Evolutionary conservation across 2,888 invertebrate genomes (phyloP), one percentile per base, ranked within the genome.

Genomic region (Sphecodes monilicornis): DNA sequence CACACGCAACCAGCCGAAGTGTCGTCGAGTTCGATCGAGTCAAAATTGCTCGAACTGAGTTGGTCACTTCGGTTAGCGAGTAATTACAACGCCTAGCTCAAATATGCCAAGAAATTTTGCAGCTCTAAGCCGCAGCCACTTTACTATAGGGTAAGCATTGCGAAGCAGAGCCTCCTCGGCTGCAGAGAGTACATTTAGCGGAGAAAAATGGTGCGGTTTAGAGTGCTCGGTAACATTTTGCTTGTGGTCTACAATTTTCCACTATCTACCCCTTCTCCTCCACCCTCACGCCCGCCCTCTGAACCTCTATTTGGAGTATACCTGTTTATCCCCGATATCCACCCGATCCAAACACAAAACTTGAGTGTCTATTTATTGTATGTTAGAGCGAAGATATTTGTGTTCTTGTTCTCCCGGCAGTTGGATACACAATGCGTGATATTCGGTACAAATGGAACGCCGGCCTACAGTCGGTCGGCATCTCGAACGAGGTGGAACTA

Each of bases 391-490:
- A 93, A 93, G 93, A 94, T 94, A 94, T 94, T 94, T 95, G 94
- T 94, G 93, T 94, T 94, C 90, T 95, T 94, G 93, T 95, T 94
- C 94, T 95, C 92, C 90, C 94, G 94, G 95, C 95, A 98, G 98
- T 98, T 97, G 98, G 98, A 97, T 98, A 98, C 97, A 98, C 98
- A 96, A 98, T 98, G 98, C 97, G 97, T 97, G 98, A 98, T 97
- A 98, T 98, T 96, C 97, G 98, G 96, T 98, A 98, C 97, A 97
- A 97, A 96, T 99, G 98, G 98, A 97, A 97, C 96, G 97, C 98
- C 96, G 98, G 98, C 95, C 96, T 97, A 95, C 97, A 97, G 96
- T 98, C 98, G 96, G 98, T 99, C 96, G 98, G 98, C 96, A 98
- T 98, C 96, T 98, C 98, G 97, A 97, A 97, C 96, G 98, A 98